phyloP scores from a whole-genome alignment of 1,140 invertebrate species.

The Centruroides vittatus region DNA sequence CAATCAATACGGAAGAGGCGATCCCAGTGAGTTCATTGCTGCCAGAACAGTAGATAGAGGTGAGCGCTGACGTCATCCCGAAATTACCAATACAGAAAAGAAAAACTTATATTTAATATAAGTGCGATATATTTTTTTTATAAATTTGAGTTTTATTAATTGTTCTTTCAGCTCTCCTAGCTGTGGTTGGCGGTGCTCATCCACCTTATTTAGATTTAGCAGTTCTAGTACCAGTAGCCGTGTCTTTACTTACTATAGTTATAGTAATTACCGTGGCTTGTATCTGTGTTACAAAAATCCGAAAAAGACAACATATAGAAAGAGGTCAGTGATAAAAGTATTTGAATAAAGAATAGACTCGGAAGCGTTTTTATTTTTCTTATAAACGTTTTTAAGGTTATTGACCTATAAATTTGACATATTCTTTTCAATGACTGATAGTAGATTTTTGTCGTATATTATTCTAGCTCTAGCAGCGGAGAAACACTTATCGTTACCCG shows the following conservation, averaged over 20 bases:
- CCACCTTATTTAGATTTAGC: conserved; percentile 14
- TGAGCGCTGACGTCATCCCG: background rate
- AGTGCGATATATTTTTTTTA: background rate
- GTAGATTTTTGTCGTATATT: background rate
- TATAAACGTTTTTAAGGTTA: background rate
- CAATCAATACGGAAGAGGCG: conserved; percentile 15
- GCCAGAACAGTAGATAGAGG: conserved; percentile 16
- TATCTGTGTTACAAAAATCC: conserved; percentile 16
- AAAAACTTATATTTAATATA: background rate
- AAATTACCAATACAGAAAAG: background rate
- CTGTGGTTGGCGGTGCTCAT: background rate
- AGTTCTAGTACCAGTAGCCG: conserved; percentile 18
- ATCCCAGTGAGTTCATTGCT: conserved; percentile 13
- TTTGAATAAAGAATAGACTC: background rate
- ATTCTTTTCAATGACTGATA: background rate
- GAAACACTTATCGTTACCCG: conserved; percentile 9
- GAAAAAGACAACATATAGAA: conserved; percentile 15
- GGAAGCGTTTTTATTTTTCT: background rate
- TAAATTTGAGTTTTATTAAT: background rate
- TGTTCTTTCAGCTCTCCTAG: background rate
- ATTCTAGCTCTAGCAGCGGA: conserved; percentile 6
- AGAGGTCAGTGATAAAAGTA: conserved; percentile 6
- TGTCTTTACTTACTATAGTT: conserved; percentile 16
- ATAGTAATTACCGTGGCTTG: conserved; percentile 19
- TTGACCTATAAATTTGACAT: background rate